Conservation (phyloP, 2,113 vertebrate species). For the Emydura subglobosa region DNA sequence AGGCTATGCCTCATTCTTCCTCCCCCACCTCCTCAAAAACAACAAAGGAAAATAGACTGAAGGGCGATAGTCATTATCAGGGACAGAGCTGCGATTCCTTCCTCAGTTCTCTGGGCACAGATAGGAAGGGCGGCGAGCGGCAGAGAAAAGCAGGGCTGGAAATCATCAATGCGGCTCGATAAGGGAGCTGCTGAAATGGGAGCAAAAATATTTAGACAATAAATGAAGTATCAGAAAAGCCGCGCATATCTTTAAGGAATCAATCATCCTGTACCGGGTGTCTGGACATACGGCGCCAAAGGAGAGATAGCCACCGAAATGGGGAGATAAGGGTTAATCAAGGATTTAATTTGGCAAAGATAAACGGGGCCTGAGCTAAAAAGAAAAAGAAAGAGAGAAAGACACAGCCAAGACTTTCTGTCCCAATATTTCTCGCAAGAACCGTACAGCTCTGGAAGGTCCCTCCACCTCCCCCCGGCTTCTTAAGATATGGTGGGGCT, state of each 20-base stretch:
- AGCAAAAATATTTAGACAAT: slow-evolving; percentile 95
- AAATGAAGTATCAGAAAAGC: slow-evolving; percentile 95
- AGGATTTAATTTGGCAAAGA: slow-evolving; percentile 84
- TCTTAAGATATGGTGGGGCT: background rate
- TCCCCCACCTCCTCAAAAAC: background rate
- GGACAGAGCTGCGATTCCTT: slow-evolving; percentile 69
- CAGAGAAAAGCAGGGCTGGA: slow-evolving; percentile 70
- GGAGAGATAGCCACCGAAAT: slow-evolving; percentile 90
- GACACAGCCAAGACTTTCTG: slow-evolving; percentile 34
- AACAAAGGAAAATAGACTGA: slow-evolving; percentile 15
- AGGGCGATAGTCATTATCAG: slow-evolving; percentile 46
- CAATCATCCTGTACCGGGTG: slow-evolving; percentile 95
- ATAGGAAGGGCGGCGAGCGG: slow-evolving; percentile 59
- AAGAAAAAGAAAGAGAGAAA: background rate
- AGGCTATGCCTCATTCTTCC: background rate
- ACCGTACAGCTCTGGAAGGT: slow-evolving; percentile 19
- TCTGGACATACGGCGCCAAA: slow-evolving; percentile 97
- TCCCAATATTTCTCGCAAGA: background rate
- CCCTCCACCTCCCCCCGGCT: accelerated
- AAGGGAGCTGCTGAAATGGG: slow-evolving; percentile 81
- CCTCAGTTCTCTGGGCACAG: slow-evolving; percentile 61
- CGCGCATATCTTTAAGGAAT: slow-evolving; percentile 93
- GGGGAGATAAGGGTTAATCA: slow-evolving; percentile 89
- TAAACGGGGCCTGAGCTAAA: slow-evolving; percentile 73
- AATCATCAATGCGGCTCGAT: slow-evolving; percentile 79